phyloP scores from a whole-genome alignment of 2,888 invertebrate species.

The Stenoptilia bipunctidactyla region DNA sequence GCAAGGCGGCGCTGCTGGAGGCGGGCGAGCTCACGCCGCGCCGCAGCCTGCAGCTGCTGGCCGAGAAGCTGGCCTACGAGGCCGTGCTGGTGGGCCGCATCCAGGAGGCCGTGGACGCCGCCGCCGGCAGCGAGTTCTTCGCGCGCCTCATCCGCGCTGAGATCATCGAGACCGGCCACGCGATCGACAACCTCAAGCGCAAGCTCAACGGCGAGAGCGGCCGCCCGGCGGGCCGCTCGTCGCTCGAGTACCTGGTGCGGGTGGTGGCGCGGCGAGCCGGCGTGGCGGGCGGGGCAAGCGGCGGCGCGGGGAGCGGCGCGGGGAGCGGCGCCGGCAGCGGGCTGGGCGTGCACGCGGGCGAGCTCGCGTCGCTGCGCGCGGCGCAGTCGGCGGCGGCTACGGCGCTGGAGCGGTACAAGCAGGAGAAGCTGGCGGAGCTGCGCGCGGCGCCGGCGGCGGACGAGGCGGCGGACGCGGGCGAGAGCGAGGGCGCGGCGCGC shows the following conservation, averaged over 20 bases:
- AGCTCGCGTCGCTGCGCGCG: conserved; percentile 61
- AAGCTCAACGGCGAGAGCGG: conserved; percentile 72
- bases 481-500: conserved; percentile 72
- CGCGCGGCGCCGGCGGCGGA: conserved; percentile 77
- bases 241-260: conserved; percentile 80
- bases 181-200: conserved; percentile 78
- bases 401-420: conserved; percentile 75
- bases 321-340: conserved; percentile 33
- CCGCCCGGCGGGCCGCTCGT: conserved; percentile 44
- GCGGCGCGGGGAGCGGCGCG: conserved; percentile 36
- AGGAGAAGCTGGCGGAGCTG: conserved; percentile 76
- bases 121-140: conserved; percentile 69
- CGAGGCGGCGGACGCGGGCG: conserved; percentile 41
- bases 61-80: conserved; percentile 86
- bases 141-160: conserved; percentile 76
- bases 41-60: conserved; percentile 78
- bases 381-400: conserved; percentile 74
- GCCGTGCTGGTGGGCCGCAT: conserved; percentile 79
- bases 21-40: conserved; percentile 77
- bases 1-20: conserved; percentile 75
- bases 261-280: conserved; percentile 82
- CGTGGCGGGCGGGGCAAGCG: conserved; percentile 66
- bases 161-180: conserved; percentile 81
- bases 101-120: conserved; percentile 74
- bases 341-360: conserved; percentile 51